Conservation (phyloP, 2,113 vertebrate species). For the Sialia sialis region DNA sequence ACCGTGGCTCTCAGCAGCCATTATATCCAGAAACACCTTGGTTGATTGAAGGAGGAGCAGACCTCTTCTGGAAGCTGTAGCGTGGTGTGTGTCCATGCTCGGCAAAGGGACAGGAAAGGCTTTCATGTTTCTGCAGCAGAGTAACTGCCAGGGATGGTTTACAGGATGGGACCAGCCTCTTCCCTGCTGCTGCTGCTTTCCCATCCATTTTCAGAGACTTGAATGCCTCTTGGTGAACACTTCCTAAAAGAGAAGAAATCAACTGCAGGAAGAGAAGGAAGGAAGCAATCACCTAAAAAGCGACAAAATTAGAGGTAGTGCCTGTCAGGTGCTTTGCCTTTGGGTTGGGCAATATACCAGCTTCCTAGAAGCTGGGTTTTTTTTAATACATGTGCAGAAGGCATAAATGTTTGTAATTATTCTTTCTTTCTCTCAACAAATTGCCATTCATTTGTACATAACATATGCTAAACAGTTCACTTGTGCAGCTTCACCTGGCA, state of each 20-base stretch:
- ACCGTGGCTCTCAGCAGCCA: neutral
- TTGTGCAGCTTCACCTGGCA: conserved; percentile 21
- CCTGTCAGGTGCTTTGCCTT: conserved; percentile 47
- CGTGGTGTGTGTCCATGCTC: neutral
- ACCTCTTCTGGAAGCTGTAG: neutral
- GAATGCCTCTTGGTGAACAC: conserved; percentile 35
- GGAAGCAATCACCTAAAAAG: conserved; percentile 64
- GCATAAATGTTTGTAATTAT: conserved; percentile 53
- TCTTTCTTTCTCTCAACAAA: conserved; percentile 39
- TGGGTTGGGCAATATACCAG: neutral
- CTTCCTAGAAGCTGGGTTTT: conserved; percentile 2
- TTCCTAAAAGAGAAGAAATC: conserved; percentile 47
- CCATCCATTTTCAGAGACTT: neutral
- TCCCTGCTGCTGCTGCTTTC: neutral
- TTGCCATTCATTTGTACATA: conserved; percentile 42
- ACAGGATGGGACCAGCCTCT: neutral
- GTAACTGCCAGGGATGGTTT: neutral
- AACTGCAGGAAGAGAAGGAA: conserved; percentile 51
- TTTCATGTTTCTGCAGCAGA: neutral
- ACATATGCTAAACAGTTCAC: conserved; percentile 50
- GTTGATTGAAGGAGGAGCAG: neutral
- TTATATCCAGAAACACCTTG: neutral
- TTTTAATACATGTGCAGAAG: neutral
- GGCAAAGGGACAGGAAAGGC: neutral
- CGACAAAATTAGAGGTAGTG: conserved; percentile 21